Conservation (phyloP, 1,140 invertebrate genomes). For the Odontomachus brunneus region DNA sequence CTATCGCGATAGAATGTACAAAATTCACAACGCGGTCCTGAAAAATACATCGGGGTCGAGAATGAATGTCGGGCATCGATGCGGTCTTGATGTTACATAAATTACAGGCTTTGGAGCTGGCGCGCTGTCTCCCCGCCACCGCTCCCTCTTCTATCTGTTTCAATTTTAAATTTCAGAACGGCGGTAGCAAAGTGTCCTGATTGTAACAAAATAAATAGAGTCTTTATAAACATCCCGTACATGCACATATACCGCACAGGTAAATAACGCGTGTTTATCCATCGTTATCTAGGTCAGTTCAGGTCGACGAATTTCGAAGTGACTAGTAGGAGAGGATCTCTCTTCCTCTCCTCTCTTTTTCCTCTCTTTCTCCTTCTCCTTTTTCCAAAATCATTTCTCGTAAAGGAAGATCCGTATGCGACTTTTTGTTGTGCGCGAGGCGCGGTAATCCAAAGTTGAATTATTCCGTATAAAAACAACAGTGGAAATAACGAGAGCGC, state of each 20-base stretch:
- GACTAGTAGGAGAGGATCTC: slow-evolving; percentile 34
- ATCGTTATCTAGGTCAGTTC: slow-evolving; percentile 57
- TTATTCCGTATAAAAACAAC: slow-evolving; percentile 7
- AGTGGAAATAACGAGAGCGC: neutral
- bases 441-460: too few relatives aligned
- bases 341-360: neutral
- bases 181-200: neutral
- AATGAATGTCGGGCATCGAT: too few relatives aligned
- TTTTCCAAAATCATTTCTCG: neutral
- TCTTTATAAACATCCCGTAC: slow-evolving; percentile 26
- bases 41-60: too few relatives aligned
- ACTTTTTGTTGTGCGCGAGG: slow-evolving; percentile 19
- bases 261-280: slow-evolving; percentile 44
- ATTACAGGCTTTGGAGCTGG: too few relatives aligned
- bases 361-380: too few relatives aligned
- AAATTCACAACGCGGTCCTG: too few relatives aligned
- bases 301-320: slow-evolving; percentile 54
- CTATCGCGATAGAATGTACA: too few relatives aligned
- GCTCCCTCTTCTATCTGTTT: too few relatives aligned
- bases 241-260: neutral
- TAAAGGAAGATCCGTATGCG: neutral
- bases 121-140: too few relatives aligned
- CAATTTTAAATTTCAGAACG: neutral
- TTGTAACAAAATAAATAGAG: slow-evolving; percentile 35
- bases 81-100: too few relatives aligned